A percentile compares a stretch with the other conserved stretches of the same genome.
Conservation (phyloP, 2,113 vertebrate genomes). For the Chaenogobius annularis region DNA sequence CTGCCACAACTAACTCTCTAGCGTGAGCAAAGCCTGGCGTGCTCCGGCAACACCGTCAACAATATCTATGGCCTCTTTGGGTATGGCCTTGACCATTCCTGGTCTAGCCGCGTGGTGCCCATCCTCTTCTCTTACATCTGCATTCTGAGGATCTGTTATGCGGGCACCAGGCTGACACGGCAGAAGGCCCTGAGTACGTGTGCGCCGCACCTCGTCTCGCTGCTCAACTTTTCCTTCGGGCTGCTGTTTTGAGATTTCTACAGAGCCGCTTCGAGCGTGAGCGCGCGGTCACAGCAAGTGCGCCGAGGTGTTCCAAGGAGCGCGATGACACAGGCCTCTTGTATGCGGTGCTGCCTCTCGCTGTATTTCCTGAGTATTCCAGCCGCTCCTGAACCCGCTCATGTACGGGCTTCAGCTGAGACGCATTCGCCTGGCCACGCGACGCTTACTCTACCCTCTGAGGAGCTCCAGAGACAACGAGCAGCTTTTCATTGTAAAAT, state of each 20-base stretch:
- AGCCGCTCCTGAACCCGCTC: slow-evolving; percentile 22
- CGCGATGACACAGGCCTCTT: no score
- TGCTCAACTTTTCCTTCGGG: slow-evolving; percentile 33
- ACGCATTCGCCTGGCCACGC: background rate
- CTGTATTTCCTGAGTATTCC: slow-evolving; percentile 23
- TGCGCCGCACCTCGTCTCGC: slow-evolving; percentile 23
- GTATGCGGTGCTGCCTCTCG: background rate
- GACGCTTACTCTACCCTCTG: background rate
- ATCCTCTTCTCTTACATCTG: slow-evolving; percentile 19
- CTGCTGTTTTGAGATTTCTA: slow-evolving; percentile 9
- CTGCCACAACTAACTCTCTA: slow-evolving; percentile 38
- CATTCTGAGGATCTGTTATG: slow-evolving; percentile 11
- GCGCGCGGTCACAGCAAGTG: no score
- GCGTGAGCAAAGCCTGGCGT: slow-evolving; percentile 22
- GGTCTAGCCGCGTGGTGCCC: slow-evolving; percentile 18
- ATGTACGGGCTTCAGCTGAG: slow-evolving; percentile 32
- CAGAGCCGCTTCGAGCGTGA: slow-evolving; percentile 20
- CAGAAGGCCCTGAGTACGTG: slow-evolving; percentile 45
- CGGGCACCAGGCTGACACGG: background rate
- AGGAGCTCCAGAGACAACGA: background rate
- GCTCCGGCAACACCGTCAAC: slow-evolving; percentile 14
- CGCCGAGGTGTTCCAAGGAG: no score
- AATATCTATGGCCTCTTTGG: slow-evolving; percentile 30
- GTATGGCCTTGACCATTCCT: background rate
- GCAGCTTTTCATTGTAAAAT: no score